Conservation (phyloP, 2,797 vertebrate genomes). For the Semotilus atromaculatus region DNA sequence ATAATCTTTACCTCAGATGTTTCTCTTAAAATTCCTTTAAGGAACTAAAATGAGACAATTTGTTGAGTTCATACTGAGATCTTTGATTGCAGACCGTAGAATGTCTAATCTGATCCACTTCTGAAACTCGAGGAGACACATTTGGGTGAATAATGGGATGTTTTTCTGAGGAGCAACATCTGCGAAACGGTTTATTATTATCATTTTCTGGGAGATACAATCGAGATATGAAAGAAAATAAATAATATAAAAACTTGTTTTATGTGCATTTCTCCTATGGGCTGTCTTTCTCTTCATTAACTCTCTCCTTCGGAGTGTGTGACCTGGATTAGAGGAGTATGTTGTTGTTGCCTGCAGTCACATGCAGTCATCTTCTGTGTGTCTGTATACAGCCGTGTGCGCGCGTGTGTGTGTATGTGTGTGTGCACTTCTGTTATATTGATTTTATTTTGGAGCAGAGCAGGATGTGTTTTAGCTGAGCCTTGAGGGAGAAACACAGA, state of each 20-base stretch:
- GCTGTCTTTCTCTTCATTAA: slow-evolving; percentile 15
- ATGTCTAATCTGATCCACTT: background rate
- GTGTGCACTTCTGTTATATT: slow-evolving; percentile 23
- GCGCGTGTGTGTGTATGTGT: slow-evolving; percentile 15
- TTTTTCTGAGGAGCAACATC: background rate
- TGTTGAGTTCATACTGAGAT: background rate
- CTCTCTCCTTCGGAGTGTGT: slow-evolving; percentile 13
- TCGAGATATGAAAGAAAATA: background rate
- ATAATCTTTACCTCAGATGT: background rate
- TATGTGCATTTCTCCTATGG: background rate
- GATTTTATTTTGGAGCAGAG: slow-evolving; percentile 44
- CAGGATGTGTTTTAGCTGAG: slow-evolving; percentile 35
- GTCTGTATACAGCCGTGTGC: slow-evolving; percentile 6
- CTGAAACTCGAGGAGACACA: background rate
- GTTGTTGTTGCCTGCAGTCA: slow-evolving; percentile 32
- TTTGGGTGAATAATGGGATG: background rate
- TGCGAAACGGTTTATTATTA: background rate
- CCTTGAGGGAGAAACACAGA: slow-evolving; percentile 26
- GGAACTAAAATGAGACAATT: background rate
- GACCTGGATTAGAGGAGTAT: slow-evolving; percentile 31
- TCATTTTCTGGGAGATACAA: background rate
- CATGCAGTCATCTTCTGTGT: slow-evolving; percentile 24
- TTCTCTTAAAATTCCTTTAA: background rate
- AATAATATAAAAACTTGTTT: background rate
- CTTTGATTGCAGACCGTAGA: background rate